phyloP scores from a whole-genome alignment of 1,140 invertebrate genomes.

The Portunus trituberculatus region DNA sequence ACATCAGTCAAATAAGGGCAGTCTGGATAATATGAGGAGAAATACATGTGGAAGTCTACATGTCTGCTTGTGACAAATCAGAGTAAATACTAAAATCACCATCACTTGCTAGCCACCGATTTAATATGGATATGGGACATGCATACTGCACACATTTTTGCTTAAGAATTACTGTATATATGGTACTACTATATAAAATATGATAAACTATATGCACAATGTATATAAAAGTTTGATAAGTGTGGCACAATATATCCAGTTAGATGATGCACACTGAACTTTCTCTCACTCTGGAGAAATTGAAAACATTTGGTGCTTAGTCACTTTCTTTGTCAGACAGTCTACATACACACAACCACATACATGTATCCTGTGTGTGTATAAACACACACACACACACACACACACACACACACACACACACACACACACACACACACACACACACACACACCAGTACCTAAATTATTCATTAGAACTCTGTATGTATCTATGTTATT shows the following conservation, averaged over 20 bases:
- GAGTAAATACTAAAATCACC: neutral
- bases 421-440: slow-evolving; percentile 1
- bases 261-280: neutral
- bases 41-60: no score
- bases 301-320: neutral
- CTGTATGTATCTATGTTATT: neutral
- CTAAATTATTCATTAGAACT: neutral
- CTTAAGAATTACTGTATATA: no score
- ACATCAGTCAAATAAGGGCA: neutral
- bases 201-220: neutral
- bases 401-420: no score
- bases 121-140: no score
- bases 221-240: neutral
- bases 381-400: no score
- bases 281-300: neutral
- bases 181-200: neutral
- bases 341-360: neutral
- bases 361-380: neutral
- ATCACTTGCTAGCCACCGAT: neutral
- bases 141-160: no score
- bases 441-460: slow-evolving; percentile 1
- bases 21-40: neutral
- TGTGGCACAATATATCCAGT: neutral
- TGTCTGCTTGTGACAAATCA: neutral
- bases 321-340: neutral